A percentile compares a stretch with the other conserved stretches of the same genome.
Evolutionary conservation across 2,797 vertebrate species (phyloP).

Genomic region (Triplophysa yarkandensis): DNA sequence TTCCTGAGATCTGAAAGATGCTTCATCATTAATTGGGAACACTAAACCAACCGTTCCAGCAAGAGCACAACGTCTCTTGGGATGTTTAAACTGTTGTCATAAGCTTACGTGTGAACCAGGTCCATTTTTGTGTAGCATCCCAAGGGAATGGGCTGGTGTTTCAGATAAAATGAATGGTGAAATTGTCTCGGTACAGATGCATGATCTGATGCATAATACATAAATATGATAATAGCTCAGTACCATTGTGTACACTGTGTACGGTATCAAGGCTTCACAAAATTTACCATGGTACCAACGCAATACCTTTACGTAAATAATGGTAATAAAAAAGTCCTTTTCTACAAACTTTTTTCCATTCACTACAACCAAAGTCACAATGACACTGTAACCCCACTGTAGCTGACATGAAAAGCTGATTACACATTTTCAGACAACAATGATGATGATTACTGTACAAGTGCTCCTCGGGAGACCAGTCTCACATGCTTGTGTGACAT

Average conservation of each 20-base stretch:
- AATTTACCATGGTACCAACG: not conserved
- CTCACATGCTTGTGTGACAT: constrained; percentile 52
- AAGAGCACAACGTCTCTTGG: constrained; percentile 31
- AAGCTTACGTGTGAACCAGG: constrained; percentile 75
- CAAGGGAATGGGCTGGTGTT: constrained; percentile 70
- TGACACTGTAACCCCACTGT: constrained; percentile 61
- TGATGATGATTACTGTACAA: constrained; percentile 74
- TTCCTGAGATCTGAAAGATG: constrained; percentile 24
- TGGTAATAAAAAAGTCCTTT: constrained; percentile 21
- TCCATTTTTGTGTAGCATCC: constrained; percentile 82
- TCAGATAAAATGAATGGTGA: constrained; percentile 74
- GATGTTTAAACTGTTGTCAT: constrained; percentile 47
- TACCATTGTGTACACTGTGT: not conserved
- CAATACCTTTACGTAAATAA: not conserved
- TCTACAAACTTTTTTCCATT: constrained; percentile 57
- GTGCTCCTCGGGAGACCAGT: constrained; percentile 66
- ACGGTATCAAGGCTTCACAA: not conserved
- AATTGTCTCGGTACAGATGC: constrained; percentile 76
- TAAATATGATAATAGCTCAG: not conserved
- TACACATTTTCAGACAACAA: constrained; percentile 73
- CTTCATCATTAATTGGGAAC: constrained; percentile 38
- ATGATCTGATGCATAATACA: constrained; percentile 72
- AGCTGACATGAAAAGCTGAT: constrained; percentile 77
- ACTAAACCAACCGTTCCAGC: constrained; percentile 24
- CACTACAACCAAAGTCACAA: constrained; percentile 56